A percentile compares a stretch with the other conserved stretches of the same genome.
phyloP scores from a whole-genome alignment of 2,113 vertebrate species.

The Vireo altiloquus region DNA sequence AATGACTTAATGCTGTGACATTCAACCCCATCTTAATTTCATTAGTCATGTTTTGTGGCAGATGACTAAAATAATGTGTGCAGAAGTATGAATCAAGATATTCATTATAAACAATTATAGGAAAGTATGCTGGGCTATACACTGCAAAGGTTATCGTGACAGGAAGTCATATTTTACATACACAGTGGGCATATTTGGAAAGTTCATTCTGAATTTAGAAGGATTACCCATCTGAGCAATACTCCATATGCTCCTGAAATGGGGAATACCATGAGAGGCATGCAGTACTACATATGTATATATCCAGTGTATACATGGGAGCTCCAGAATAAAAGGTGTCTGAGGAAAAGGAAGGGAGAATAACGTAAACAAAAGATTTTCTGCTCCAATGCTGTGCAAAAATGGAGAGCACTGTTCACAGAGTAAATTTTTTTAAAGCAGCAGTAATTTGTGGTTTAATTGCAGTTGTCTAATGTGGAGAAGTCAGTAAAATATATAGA shows the following conservation, averaged over 20 bases:
- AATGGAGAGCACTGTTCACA: neutral
- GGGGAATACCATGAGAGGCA: neutral
- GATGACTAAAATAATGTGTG: neutral
- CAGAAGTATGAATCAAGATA: slow-evolving; percentile 41
- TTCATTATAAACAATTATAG: slow-evolving; percentile 42
- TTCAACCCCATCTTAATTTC: neutral
- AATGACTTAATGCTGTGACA: neutral
- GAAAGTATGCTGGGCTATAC: slow-evolving; percentile 36
- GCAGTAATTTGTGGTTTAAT: neutral
- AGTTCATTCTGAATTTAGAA: slow-evolving; percentile 21
- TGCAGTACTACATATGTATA: neutral
- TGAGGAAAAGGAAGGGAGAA: neutral
- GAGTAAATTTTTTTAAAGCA: neutral
- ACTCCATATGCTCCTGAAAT: neutral
- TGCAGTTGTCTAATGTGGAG: neutral
- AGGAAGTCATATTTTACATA: slow-evolving; percentile 53
- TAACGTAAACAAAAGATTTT: neutral
- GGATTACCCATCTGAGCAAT: slow-evolving; percentile 22
- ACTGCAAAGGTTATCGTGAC: slow-evolving; percentile 42
- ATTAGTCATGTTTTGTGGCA: slow-evolving; percentile 13
- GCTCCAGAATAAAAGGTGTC: neutral
- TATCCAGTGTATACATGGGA: neutral
- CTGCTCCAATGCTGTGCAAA: neutral
- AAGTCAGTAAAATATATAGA: neutral
- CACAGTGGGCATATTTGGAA: slow-evolving; percentile 33